These are phyloP conservation scores for Ceratina japonica DNA, from an alignment of 1,140 invertebrate genomes.

Conservation along the genomic window DNA sequence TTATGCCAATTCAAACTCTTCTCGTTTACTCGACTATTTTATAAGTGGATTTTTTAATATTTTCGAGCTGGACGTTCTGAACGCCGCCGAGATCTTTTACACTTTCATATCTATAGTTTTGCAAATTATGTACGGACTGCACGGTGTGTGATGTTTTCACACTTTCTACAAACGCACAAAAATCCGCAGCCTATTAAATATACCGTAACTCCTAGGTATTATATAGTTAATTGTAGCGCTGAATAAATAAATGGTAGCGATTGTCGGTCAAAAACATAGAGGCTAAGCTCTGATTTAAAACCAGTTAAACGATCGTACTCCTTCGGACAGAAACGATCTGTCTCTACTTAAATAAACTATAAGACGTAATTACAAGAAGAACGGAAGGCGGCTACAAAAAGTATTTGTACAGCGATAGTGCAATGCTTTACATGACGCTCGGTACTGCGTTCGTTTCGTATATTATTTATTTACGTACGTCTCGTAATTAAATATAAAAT, in stretches of 20 bases:
- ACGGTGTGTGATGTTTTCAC: too few species aligned
- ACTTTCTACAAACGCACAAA: too few species aligned
- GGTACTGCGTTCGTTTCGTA: too few species aligned
- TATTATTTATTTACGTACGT: too few species aligned
- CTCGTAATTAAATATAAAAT: too few species aligned
- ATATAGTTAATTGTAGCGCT: conserved; percentile 44
- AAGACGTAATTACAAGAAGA: not conserved
- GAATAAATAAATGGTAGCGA: conserved; percentile 4
- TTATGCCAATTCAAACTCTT: too few species aligned
- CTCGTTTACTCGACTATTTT: not conserved
- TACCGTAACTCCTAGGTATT: conserved; percentile 15
- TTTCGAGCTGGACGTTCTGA: too few species aligned
- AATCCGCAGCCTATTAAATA: too few species aligned
- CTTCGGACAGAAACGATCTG: conserved; percentile 16
- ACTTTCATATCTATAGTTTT: too few species aligned
- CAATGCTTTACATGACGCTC: not conserved
- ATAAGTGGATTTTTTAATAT: not conserved
- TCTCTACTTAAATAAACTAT: conserved; percentile 20
- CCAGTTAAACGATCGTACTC: conserved; percentile 15
- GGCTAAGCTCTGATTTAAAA: conserved; percentile 56
- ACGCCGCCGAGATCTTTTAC: too few species aligned
- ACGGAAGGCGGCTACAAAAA: not conserved
- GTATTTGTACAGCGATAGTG: not conserved
- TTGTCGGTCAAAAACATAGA: conserved; percentile 45
- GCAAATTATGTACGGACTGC: too few species aligned